Evolutionary conservation across 2,888 invertebrate genomes (phyloP), one percentile per base, ranked within the genome.

Genomic region (Fissipunctia ypsillon): DNA sequence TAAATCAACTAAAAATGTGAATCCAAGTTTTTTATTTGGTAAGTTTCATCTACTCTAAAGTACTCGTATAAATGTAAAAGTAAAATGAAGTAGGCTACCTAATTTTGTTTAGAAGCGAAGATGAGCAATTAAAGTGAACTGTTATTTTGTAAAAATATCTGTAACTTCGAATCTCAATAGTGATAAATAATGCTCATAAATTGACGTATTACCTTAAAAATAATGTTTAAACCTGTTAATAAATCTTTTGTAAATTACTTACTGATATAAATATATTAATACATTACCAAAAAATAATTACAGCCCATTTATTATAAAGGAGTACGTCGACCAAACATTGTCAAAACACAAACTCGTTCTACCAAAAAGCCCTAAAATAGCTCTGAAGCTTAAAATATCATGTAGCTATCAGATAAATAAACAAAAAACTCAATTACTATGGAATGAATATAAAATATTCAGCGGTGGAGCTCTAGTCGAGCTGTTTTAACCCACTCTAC

Each of bases 381-480:
- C 45, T 71, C 16, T n/a, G 28, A n/a, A 65, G 64, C 54, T 71
- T 68, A 66, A 71, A 76, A 76, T 83, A 80, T 81, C 57, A 78
- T 74, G 60, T 41, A 61, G 54, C 80, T 77, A 83, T 81, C 78
- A 66, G 65, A 67, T 60, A 78, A 70, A 85, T 81, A 83, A 88
- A 89, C 85, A 82, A 82, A 84, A 86, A 89, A 85, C 79, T 72
- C 86, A 86, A 88, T 88, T 84, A 70, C 76, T 68, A 65, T 80
- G 80, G 73, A 87, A 85, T 83, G 79, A 80, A 87, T 79, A 83
- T 89, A 87, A 89, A 89, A 88, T 88, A 89, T 89, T 88, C 89
- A 88, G 73, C 66, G 66, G 41, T 54, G 52, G 68, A 71, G 78
- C 78, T 81, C 63, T 69, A 78, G 69, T 45, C 54, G 48, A 52